These are phyloP conservation scores for Aviceda subcristata DNA, from an alignment of 2,113 vertebrate species.

Conservation along the genomic window DNA sequence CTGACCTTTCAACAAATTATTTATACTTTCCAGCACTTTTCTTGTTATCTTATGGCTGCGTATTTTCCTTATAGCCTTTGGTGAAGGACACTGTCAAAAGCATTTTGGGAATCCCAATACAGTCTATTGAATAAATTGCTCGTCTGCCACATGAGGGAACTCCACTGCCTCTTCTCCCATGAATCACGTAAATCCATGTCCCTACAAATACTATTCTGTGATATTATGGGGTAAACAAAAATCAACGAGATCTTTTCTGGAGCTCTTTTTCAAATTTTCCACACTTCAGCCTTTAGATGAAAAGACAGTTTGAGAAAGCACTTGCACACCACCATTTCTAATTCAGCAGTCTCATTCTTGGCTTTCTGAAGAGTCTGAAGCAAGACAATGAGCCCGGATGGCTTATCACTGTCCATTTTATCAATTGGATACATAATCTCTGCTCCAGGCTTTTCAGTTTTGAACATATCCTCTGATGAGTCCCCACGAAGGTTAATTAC, in stretches of 20 bases:
- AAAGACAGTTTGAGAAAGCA: not conserved
- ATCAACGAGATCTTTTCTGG: not conserved
- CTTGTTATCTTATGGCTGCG: not conserved
- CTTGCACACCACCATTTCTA: not conserved
- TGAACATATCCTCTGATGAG: not conserved
- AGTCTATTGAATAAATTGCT: not conserved
- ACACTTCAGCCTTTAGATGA: not conserved
- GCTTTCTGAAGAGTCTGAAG: not conserved
- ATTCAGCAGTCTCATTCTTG: not conserved
- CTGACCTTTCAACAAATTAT: not conserved
- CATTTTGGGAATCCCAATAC: not conserved
- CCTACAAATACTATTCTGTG: not conserved
- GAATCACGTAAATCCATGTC: not conserved
- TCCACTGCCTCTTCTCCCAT: rapidly evolving
- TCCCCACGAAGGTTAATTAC: not conserved
- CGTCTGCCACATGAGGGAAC: not conserved
- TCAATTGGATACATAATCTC: not conserved
- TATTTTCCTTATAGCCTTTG: not conserved
- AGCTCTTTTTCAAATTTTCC: not conserved
- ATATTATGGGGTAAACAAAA: not conserved
- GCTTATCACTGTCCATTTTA: not conserved
- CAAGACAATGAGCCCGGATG: not conserved
- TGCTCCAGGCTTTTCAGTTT: not conserved
- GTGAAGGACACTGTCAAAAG: not conserved
- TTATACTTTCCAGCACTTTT: not conserved